These are phyloP conservation scores for Nesometra sesokonis DNA, from an alignment of 35 echinoderm and acorn worm species.

Conservation along the genomic window DNA sequence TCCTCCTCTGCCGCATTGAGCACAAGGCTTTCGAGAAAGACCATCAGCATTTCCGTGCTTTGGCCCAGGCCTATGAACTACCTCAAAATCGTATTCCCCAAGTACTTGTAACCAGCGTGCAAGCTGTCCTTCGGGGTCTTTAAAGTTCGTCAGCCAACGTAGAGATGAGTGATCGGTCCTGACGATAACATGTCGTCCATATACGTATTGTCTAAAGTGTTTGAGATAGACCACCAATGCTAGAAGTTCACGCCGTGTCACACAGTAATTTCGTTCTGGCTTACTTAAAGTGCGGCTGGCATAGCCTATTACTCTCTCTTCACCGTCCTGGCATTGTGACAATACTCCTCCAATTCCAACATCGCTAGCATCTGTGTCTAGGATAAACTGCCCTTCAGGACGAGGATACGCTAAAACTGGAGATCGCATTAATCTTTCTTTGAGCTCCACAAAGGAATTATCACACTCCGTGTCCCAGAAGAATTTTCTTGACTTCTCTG, in stretches of 20 bases:
- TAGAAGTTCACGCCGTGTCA: too few relatives aligned
- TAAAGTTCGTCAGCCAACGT: slow-evolving; percentile 20
- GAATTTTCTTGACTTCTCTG: slow-evolving; percentile 8
- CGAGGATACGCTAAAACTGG: slow-evolving; percentile 32
- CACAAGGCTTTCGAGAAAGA: neutral
- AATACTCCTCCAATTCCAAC: slow-evolving; percentile 14
- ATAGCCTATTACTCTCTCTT: slow-evolving; percentile 42
- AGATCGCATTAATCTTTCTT: neutral
- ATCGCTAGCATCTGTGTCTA: slow-evolving; percentile 48
- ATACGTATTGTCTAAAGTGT: slow-evolving; percentile 33
- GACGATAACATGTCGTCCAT: too few relatives aligned
- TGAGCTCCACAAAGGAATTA: neutral
- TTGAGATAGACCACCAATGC: slow-evolving; percentile 24
- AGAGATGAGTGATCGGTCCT: slow-evolving; percentile 37
- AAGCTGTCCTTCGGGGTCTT: slow-evolving; percentile 39
- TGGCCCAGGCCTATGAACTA: slow-evolving; percentile 14
- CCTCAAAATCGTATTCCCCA: slow-evolving; percentile 7
- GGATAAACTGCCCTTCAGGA: slow-evolving; percentile 20
- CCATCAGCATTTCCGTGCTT: slow-evolving; percentile 13
- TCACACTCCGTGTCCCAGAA: slow-evolving; percentile 15
- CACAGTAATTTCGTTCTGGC: slow-evolving; percentile 14
- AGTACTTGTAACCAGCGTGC: slow-evolving; percentile 25
- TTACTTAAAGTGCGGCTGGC: slow-evolving; percentile 20
- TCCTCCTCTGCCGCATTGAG: neutral
- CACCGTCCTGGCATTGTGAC: slow-evolving; percentile 34